Evolutionary conservation across 2,888 invertebrate species (phyloP).

Genomic region (Cheilosia vernalis): DNA sequence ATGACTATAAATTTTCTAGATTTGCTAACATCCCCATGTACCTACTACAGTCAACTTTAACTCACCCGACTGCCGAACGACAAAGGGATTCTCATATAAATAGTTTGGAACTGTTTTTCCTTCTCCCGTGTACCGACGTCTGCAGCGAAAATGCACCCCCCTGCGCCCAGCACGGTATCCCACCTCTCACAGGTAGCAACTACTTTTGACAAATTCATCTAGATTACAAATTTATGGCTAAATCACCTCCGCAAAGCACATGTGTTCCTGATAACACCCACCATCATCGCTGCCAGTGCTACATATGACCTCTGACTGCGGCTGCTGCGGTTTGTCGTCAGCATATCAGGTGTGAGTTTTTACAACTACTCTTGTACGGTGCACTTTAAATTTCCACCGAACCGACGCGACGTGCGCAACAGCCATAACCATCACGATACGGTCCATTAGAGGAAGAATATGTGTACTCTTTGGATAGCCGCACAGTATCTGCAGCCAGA

Average conservation of each 20-base stretch:
- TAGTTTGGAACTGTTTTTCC: too few relatives aligned
- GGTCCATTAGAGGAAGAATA: constrained; percentile 62
- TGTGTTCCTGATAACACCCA: constrained; percentile 59
- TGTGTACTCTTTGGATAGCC: constrained; percentile 41
- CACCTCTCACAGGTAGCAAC: neutral
- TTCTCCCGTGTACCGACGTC: too few relatives aligned
- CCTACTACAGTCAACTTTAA: too few relatives aligned
- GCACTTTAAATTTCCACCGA: constrained; percentile 48
- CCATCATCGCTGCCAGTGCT: constrained; percentile 7
- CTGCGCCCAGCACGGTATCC: constrained; percentile 11
- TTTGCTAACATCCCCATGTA: too few relatives aligned
- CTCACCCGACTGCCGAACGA: too few relatives aligned
- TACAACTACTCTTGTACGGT: constrained; percentile 33
- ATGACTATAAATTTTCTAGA: too few relatives aligned
- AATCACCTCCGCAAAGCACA: constrained; percentile 30
- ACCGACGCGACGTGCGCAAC: constrained; percentile 54
- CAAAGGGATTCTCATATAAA: too few relatives aligned
- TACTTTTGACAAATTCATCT: constrained; percentile 63
- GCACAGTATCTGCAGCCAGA: constrained; percentile 24
- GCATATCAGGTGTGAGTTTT: constrained; percentile 68
- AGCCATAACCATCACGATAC: constrained; percentile 69
- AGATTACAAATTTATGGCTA: constrained; percentile 68
- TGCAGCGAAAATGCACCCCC: too few relatives aligned
- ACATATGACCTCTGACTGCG: constrained; percentile 32
- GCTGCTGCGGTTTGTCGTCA: neutral